Evolutionary conservation across 2,888 invertebrate species (phyloP).

Genomic region (Falcaria lacertinaria): DNA sequence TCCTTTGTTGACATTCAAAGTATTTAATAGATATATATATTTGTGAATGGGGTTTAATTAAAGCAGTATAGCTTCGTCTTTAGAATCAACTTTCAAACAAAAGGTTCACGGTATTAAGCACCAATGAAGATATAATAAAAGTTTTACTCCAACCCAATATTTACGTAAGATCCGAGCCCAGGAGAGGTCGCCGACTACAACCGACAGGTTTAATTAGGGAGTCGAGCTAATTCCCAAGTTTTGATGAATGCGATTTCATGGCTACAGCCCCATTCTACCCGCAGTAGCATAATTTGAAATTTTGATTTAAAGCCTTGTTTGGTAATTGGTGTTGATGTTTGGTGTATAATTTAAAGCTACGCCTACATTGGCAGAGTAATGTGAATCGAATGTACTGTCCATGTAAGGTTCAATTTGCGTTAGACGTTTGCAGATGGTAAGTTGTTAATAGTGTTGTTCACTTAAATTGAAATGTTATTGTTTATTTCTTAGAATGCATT

Average conservation of each 20-base stretch:
- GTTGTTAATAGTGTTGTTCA: too few species aligned
- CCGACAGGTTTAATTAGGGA: conserved; percentile 73
- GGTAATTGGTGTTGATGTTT: conserved; percentile 54
- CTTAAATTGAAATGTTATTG: too few species aligned
- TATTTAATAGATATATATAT: too few species aligned
- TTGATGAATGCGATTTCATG: conserved; percentile 76
- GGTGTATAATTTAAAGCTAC: not conserved
- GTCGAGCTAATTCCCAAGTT: conserved; percentile 72
- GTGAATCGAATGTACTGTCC: not conserved
- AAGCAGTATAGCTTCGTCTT: conserved; percentile 10
- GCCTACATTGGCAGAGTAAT: not conserved
- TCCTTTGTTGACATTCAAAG: too few species aligned
- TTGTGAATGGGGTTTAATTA: too few species aligned
- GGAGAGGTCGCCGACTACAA: conserved; percentile 47
- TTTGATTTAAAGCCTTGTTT: conserved; percentile 63
- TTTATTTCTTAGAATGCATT: too few species aligned
- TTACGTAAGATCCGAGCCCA: conserved; percentile 55
- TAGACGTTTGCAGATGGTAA: not conserved
- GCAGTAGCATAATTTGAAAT: conserved; percentile 59
- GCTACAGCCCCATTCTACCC: conserved; percentile 44
- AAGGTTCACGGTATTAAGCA: conserved; percentile 28
- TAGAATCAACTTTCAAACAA: conserved; percentile 18
- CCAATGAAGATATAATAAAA: conserved; percentile 61
- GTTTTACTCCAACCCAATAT: conserved; percentile 67
- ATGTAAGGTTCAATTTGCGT: not conserved